A percentile compares a stretch with the other conserved stretches of the same genome.
Evolutionary conservation across 1,140 invertebrate genomes (phyloP).

Genomic region (Bombus affinis): DNA sequence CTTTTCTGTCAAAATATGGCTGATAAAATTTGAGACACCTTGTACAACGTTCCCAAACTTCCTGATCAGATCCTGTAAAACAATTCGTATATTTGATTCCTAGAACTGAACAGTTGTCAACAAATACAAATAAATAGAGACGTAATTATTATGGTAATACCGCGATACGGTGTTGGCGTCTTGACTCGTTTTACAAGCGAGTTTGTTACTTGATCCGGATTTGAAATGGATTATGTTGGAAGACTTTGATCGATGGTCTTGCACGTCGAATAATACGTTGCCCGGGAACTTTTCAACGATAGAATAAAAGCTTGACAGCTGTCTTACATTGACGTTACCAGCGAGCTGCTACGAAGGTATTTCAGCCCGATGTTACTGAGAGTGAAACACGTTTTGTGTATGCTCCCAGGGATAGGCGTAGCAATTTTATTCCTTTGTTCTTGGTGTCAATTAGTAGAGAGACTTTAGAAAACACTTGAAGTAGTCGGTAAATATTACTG

Average conservation of each 20-base stretch:
- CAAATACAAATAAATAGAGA: neutral
- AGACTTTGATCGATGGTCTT: conserved; percentile 28
- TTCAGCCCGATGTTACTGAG: neutral
- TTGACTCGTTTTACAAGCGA: conserved; percentile 26
- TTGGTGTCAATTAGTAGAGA: neutral
- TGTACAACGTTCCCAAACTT: neutral
- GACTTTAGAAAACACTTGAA: neutral
- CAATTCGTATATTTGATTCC: neutral
- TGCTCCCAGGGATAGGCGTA: neutral
- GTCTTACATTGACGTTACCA: neutral
- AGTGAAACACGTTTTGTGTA: neutral
- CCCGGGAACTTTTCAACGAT: conserved; percentile 7
- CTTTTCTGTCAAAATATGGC: too few species aligned
- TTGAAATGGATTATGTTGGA: conserved; percentile 19
- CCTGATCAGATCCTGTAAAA: neutral
- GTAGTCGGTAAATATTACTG: neutral
- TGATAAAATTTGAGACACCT: too few species aligned
- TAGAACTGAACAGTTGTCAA: neutral
- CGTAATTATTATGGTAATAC: neutral
- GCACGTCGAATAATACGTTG: conserved; percentile 19
- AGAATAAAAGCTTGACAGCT: neutral
- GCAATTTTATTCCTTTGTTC: neutral
- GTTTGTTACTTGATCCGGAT: conserved; percentile 19
- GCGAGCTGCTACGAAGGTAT: neutral
- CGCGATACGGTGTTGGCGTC: neutral